Base-by-base conservation (phyloP, 2,888 invertebrate species). In the Dusona sp. region DNA sequence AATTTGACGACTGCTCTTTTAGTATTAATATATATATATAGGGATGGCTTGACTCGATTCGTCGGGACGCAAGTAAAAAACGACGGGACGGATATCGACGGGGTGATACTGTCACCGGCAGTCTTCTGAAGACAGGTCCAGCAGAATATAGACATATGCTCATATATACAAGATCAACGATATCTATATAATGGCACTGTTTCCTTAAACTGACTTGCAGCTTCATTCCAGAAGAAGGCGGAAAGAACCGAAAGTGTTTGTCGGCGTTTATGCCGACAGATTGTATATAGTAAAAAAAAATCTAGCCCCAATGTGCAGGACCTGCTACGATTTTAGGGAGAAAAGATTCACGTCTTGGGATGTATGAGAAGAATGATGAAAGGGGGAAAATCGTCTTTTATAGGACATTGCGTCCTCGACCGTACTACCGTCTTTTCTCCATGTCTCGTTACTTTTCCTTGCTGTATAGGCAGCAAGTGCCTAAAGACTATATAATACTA, bases 71-170 rank as follows among this genome's bases (percentile, higher is more conserved):
- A 45, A 45, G 42, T 51, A 54, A 54, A 78, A 33, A 83, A 79
- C 54, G 78, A 73, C 65, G 65, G 42, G 65, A 78, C 64, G 65
- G 73, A 73, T 73, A 78, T 83, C 75, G 67, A 38, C 77, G 64
- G 77, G 70, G 70, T 33, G 61, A 79, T 77, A 78, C 48, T 70
- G 64, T 77, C 57, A 61, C 61, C 61, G 70, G 25, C 72, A 72
- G 16, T 57, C 72, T 42, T 72, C 29, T 29, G 48, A 78, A 72
- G 64, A 64, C 61, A 25, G 16, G 25, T 67, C 54, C 29, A 65
- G 42, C 29, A 16, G 61, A 61, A 29, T 16, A 29, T 61, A 8
- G 3, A 61, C 16, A 61, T 61, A 61, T 29, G 29, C 16, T 29
- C 4, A 29, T 29, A 16, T 13, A 16, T 29, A 61, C 16, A 29